phyloP scores from a whole-genome alignment of 2,888 invertebrate genomes.

The Notodonta ziczac region DNA sequence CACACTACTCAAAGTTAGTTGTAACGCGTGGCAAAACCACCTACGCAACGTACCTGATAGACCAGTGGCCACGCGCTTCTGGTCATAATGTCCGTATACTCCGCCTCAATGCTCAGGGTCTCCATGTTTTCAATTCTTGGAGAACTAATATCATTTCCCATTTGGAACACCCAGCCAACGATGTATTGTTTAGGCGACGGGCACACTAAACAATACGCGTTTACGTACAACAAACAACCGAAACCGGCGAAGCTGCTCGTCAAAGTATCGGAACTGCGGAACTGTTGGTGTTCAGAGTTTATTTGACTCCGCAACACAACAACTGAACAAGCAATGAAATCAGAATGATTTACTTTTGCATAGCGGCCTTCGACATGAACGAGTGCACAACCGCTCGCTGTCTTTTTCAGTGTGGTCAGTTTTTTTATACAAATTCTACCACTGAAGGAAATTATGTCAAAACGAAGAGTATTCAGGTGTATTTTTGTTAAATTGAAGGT shows the following conservation, averaged over 20 bases:
- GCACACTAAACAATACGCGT: slow-evolving; percentile 32
- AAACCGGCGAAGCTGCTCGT: slow-evolving; percentile 7
- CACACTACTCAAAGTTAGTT: slow-evolving; percentile 20
- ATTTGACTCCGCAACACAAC: slow-evolving; percentile 20
- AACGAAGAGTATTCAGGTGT: too few species aligned
- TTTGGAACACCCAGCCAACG: slow-evolving; percentile 27
- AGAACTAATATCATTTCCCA: slow-evolving; percentile 30
- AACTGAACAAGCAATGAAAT: slow-evolving; percentile 26
- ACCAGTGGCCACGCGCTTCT: slow-evolving; percentile 88
- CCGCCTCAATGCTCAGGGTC: slow-evolving; percentile 85
- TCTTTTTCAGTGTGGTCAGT: slow-evolving; percentile 44
- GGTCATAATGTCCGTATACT: slow-evolving; percentile 88
- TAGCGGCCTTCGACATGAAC: slow-evolving; percentile 35
- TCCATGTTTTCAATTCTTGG: slow-evolving; percentile 37
- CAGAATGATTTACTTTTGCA: slow-evolving; percentile 33
- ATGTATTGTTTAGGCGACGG: slow-evolving; percentile 39
- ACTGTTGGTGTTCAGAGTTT: slow-evolving; percentile 14
- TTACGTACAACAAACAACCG: slow-evolving; percentile 24
- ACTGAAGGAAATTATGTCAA: too few species aligned
- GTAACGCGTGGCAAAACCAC: slow-evolving; percentile 60
- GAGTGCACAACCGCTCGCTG: slow-evolving; percentile 45
- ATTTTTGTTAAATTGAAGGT: too few species aligned
- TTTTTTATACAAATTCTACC: slow-evolving; percentile 19
- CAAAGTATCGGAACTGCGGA: slow-evolving; percentile 10
- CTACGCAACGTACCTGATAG: slow-evolving; percentile 86